Evolutionary conservation across 2,888 invertebrate genomes (phyloP).

Genomic region (Apamea epomidion): DNA sequence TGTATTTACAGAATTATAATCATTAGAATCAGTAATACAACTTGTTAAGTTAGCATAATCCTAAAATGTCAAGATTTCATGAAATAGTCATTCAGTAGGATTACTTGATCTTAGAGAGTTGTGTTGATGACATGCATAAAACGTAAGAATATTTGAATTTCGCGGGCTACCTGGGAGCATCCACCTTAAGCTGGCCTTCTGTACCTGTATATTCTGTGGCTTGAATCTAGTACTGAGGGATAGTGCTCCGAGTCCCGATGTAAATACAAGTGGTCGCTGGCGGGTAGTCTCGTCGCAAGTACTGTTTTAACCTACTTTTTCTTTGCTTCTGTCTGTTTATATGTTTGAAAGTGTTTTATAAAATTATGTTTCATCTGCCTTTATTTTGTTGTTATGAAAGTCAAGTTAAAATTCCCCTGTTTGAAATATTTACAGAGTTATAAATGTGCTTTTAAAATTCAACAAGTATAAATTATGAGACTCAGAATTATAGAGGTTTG

Average conservation of each 20-base stretch:
- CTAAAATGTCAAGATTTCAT: too few relatives aligned
- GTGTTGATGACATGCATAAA: too few relatives aligned
- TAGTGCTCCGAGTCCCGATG: conserved; percentile 52
- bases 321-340: conserved; percentile 18
- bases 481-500: background rate
- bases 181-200: conserved; percentile 9
- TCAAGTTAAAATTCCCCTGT: background rate
- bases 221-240: conserved; percentile 46
- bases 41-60: too few relatives aligned
- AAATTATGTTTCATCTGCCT: conserved; percentile 11
- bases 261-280: conserved; percentile 57
- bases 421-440: background rate
- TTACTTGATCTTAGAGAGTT: too few relatives aligned
- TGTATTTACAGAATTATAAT: too few relatives aligned
- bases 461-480: background rate
- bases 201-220: background rate
- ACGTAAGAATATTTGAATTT: too few relatives aligned
- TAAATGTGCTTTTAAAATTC: background rate
- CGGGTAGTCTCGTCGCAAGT: conserved; percentile 53
- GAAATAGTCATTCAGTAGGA: too few relatives aligned
- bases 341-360: conserved; percentile 23
- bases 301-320: conserved; percentile 61
- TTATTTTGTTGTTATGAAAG: conserved; percentile 19
- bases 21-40: too few relatives aligned
- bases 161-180: too few relatives aligned